Evolutionary conservation across 2,888 invertebrate species (phyloP), one percentile per base, ranked within the genome.

Genomic region (Tigriopus californicus): DNA sequence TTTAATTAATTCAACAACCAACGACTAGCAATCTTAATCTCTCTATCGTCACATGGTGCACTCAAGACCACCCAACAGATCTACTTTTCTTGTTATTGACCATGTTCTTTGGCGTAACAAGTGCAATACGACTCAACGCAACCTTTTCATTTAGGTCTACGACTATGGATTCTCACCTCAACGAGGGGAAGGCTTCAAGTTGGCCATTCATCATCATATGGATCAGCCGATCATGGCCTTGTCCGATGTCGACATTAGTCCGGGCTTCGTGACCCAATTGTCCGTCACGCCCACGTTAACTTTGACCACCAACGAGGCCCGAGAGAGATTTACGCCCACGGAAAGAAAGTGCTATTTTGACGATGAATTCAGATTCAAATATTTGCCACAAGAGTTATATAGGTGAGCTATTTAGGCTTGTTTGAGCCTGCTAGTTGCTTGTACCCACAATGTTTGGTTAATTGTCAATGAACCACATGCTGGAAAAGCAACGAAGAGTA

Each of bases 361-460:
- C 41, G 54, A 54, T 12, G 54, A 54, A 40, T 54, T 54, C 15
- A 54, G 41, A 54, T 54, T 54, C 54, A 54, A 54, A 54, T 54
- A 54, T 18, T 22, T 54, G n/a, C 54, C 54, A 12, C 33, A 54
- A n/a, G 18, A 33, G 18, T 18, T 54, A 18, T 54, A 54, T 15
- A 25, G 54, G 6, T 54, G 41, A 40, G 33, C n/a, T 4, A 15
- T 53, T 25, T 25, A 24, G 15, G n/a, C 24, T 53, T 25, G 53
- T 4, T n/a, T n/a, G n/a, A n/a, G n/a, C n/a, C n/a, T n/a, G n/a
- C n/a, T n/a, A n/a, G n/a, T n/a, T n/a, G n/a, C n/a, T n/a, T n/a
- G n/a, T n/a, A n/a, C n/a, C n/a, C n/a, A n/a, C n/a, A n/a, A n/a
- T n/a, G n/a, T n/a, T n/a, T n/a, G n/a, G n/a, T n/a, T n/a, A n/a